Evolutionary conservation across 1,140 invertebrate species (phyloP).

Genomic region (Battus philenor): DNA sequence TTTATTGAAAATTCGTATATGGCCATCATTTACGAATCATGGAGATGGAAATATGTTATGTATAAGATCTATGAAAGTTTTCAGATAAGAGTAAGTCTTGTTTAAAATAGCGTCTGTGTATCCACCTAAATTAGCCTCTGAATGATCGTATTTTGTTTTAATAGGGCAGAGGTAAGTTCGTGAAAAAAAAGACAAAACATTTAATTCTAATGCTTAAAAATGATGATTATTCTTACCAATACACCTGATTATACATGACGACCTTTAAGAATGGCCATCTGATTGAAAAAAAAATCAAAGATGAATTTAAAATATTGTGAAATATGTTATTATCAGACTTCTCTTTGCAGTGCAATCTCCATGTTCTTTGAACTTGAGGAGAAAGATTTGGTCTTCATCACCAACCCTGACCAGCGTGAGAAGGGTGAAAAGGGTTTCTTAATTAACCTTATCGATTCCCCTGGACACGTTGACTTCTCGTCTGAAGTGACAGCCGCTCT

Average conservation of each 20-base stretch:
- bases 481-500: slow-evolving; percentile 99
- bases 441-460: slow-evolving; percentile 99
- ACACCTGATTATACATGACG: slow-evolving; percentile 58
- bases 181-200: too few relatives aligned
- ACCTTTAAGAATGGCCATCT: slow-evolving; percentile 74
- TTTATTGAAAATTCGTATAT: too few relatives aligned
- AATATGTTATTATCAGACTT: not conserved
- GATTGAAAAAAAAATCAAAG: slow-evolving; percentile 19
- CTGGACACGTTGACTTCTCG: slow-evolving; percentile 99
- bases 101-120: too few relatives aligned
- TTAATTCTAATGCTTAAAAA: too few relatives aligned
- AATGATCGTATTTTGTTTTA: too few relatives aligned
- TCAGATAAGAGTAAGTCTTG: too few relatives aligned
- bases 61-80: too few relatives aligned
- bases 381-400: slow-evolving; percentile 95
- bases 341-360: slow-evolving; percentile 90
- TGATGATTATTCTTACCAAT: slow-evolving; percentile 73
- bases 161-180: too few relatives aligned
- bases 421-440: slow-evolving; percentile 96
- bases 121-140: too few relatives aligned
- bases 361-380: slow-evolving; percentile 98
- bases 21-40: too few relatives aligned
- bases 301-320: not conserved
- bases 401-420: slow-evolving; percentile 90
- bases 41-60: too few relatives aligned